A percentile compares a stretch with the other conserved stretches of the same genome.
These are phyloP conservation scores for Hedya salicella DNA, from an alignment of 2,888 invertebrate species.

Conservation along the genomic window DNA sequence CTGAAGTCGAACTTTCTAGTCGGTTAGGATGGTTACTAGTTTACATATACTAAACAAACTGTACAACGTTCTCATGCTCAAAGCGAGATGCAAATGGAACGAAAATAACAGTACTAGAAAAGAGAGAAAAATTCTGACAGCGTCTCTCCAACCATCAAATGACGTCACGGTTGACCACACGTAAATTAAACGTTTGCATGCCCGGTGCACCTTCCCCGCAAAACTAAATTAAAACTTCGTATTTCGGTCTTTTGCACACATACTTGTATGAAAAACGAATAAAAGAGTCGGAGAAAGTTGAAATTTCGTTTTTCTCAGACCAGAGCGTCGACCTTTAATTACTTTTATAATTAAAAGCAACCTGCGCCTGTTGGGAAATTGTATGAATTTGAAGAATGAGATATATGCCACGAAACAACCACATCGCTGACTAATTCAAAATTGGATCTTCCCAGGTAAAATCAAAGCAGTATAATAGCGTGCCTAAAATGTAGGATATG, in stretches of 20 bases:
- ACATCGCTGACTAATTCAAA: not conserved
- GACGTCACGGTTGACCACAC: conserved; percentile 61
- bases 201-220: conserved; percentile 50
- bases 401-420: not conserved
- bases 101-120: conserved; percentile 25
- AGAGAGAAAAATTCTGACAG: conserved; percentile 10
- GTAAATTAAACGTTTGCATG: conserved; percentile 69
- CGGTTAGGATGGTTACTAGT: too few relatives aligned
- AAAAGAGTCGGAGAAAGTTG: not conserved
- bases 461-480: not conserved
- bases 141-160: conserved; percentile 51
- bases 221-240: conserved; percentile 51
- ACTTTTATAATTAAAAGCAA: conserved; percentile 67
- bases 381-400: conserved; percentile 49
- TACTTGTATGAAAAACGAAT: not conserved
- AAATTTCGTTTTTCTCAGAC: conserved; percentile 23
- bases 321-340: conserved; percentile 59
- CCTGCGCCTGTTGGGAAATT: conserved; percentile 53
- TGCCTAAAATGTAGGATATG: not conserved
- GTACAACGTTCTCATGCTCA: not conserved
- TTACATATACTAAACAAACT: not conserved
- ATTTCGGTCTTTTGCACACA: conserved; percentile 2
- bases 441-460: not conserved
- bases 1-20: too few relatives aligned
- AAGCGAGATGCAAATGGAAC: conserved; percentile 22